phyloP scores from a whole-genome alignment of 2,113 vertebrate species.

The Scophthalmus maximus region DNA sequence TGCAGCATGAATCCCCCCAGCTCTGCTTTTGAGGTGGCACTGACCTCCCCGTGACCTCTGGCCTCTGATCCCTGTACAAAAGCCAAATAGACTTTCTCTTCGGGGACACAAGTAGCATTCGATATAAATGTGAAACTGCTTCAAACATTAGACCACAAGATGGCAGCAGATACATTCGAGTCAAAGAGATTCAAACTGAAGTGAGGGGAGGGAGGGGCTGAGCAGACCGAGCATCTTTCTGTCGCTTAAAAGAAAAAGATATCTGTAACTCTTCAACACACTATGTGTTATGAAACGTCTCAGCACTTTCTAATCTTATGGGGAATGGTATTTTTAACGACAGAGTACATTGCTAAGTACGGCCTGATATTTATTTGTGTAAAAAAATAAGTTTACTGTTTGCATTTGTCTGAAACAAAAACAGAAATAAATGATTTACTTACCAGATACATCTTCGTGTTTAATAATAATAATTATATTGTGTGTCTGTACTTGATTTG shows the following conservation, averaged over 20 bases:
- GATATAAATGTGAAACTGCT: no score
- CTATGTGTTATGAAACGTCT: neutral
- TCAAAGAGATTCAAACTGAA: neutral
- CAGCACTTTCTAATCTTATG: conserved; percentile 32
- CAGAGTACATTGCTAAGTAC: neutral
- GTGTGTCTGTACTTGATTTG: conserved; percentile 1
- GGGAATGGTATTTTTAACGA: neutral
- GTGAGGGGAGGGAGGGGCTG: no score
- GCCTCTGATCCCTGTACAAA: neutral
- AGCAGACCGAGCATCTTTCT: no score
- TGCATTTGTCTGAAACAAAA: conserved; percentile 2
- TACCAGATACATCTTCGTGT: neutral
- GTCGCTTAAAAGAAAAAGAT: no score
- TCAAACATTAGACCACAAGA: conserved; percentile 30
- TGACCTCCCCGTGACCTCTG: neutral
- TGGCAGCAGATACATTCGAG: conserved; percentile 58
- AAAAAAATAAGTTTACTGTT: neutral
- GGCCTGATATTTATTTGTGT: conserved; percentile 38
- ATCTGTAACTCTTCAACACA: no score
- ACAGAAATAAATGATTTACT: conserved; percentile 17
- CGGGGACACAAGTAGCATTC: no score
- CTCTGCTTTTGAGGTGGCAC: neutral
- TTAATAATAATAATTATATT: neutral
- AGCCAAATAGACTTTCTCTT: neutral
- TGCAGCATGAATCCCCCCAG: neutral